Evolutionary conservation across 2,888 invertebrate species (phyloP).

Genomic region (Falcaria lacertinaria): DNA sequence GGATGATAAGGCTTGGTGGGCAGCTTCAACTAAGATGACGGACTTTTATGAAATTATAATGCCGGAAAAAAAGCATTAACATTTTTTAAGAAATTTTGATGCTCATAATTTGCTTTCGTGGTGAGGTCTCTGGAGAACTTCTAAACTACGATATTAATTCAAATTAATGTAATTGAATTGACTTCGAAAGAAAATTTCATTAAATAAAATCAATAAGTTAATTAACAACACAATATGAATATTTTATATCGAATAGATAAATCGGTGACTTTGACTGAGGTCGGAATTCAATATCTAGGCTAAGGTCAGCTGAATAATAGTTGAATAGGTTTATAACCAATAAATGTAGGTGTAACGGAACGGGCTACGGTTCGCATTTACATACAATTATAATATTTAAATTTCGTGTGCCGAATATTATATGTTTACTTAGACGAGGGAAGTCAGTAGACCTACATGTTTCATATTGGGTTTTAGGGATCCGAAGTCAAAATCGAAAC

Average conservation of each 20-base stretch:
- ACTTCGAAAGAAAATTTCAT: no score
- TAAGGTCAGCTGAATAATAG: constrained; percentile 28
- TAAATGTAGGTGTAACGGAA: constrained; percentile 2
- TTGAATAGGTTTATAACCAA: constrained; percentile 2
- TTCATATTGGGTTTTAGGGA: no score
- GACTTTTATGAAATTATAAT: neutral
- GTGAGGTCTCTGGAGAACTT: no score
- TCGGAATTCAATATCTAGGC: constrained; percentile 41
- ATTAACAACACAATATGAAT: neutral
- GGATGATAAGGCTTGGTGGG: constrained; percentile 34
- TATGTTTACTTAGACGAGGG: neutral
- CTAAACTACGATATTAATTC: no score
- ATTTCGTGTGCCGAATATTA: neutral
- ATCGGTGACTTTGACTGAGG: constrained; percentile 11
- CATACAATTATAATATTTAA: constrained; percentile 2
- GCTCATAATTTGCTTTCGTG: no score
- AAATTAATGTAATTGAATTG: no score
- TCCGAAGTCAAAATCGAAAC: no score
- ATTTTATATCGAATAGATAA: neutral
- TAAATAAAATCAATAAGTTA: no score
- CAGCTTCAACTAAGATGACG: constrained; percentile 5
- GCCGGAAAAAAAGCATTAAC: no score
- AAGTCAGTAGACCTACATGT: neutral
- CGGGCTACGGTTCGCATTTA: neutral
- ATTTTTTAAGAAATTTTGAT: no score